phyloP scores from a whole-genome alignment of 53 echinoderm and acorn worm species.

The Echinarachnius parma region DNA sequence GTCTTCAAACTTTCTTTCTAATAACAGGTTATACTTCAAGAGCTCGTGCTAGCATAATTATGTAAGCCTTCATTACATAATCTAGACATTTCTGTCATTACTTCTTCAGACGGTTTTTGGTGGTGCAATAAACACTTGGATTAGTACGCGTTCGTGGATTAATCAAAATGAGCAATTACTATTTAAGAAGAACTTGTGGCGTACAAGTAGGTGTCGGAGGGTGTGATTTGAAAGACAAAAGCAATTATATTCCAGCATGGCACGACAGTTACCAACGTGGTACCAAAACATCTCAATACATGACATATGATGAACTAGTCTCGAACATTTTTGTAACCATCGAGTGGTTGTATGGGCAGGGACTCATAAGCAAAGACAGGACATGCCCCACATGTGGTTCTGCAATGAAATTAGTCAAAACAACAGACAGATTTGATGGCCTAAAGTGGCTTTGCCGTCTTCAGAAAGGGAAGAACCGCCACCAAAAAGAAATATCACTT shows the following conservation, averaged over 20 bases:
- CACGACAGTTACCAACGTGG: neutral
- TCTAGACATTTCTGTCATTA: no score
- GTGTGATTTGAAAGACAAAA: neutral
- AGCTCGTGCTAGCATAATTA: no score
- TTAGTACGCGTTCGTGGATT: no score
- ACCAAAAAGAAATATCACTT: neutral
- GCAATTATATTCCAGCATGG: neutral
- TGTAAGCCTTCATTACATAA: no score
- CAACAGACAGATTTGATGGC: constrained; percentile 23
- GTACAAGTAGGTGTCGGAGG: neutral
- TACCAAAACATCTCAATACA: neutral
- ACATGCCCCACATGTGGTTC: neutral
- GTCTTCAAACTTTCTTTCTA: no score
- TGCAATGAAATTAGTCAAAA: constrained; percentile 6
- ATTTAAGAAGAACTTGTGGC: neutral
- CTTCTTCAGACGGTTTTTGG: no score
- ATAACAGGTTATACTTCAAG: no score
- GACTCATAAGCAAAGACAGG: neutral
- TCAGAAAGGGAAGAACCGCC: neutral
- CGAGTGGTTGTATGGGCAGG: neutral
- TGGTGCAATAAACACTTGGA: no score
- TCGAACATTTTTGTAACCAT: neutral
- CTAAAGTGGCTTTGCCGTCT: constrained; percentile 24
- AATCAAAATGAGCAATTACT: neutral
- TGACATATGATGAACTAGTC: neutral